Evolutionary conservation across 1,140 invertebrate species (phyloP).

Genomic region (Vanessa tameamea): DNA sequence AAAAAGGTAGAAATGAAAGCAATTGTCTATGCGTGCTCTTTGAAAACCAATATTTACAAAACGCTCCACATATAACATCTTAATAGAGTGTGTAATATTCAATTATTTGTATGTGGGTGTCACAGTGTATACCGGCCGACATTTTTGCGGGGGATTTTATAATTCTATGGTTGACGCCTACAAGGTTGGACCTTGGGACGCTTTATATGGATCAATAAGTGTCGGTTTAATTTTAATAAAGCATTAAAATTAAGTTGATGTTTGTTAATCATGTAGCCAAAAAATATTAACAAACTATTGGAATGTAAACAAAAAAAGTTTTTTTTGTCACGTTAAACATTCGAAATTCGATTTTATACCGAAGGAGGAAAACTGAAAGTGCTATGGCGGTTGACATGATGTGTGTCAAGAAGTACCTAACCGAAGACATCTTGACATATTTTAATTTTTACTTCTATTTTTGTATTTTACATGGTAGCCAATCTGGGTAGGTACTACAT

Average conservation of each 20-base stretch:
- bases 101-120: slow-evolving; percentile 49
- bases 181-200: slow-evolving; percentile 49
- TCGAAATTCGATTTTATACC: too few species aligned
- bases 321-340: too few species aligned
- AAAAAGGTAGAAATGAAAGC: too few species aligned
- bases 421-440: too few species aligned
- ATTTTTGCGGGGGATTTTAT: slow-evolving; percentile 54
- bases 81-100: slow-evolving; percentile 25
- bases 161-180: slow-evolving; percentile 59
- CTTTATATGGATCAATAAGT: slow-evolving; percentile 58
- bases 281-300: neutral
- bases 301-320: neutral
- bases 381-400: too few species aligned
- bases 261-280: neutral
- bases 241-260: slow-evolving; percentile 24
- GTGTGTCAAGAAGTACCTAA: too few species aligned
- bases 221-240: slow-evolving; percentile 45
- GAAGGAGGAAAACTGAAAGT: too few species aligned
- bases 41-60: neutral
- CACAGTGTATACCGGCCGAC: slow-evolving; percentile 30
- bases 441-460: too few species aligned
- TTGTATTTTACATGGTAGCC: too few species aligned
- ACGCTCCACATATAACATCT: neutral
- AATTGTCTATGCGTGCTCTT: too few species aligned
- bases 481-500: too few species aligned